Evolutionary conservation across 2,888 invertebrate genomes (phyloP), one percentile per base, ranked within the genome.

Genomic region (Platycheirus rosarum): DNA sequence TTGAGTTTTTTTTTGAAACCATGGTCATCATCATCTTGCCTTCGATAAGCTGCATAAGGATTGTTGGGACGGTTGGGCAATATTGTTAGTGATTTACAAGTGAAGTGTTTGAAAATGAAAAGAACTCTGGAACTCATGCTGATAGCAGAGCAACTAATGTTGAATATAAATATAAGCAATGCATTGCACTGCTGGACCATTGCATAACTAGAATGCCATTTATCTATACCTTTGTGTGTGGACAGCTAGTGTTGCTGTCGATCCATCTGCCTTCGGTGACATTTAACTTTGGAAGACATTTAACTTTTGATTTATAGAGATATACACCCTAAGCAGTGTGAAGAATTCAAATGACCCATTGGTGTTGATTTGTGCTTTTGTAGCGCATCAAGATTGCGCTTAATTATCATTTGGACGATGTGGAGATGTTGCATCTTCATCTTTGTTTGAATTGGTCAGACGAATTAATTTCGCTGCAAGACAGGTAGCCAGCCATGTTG

Each of bases 281-380:
- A 84, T 84, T 84, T 84, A 84, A 78, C 73, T 65, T n/a, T 60
- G 8, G 8, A 26, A 78, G 62, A 73, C 62, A 68, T 78, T 70
- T 51, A 71, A 35, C 65, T 40, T 32, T 63, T 77, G 77, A 84
- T 77, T 73, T 77, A 69, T 84, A 77, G 71, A 68, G 71, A 66
- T 76, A 62, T 60, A 44, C 8, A n/a, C 16, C 32, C 5, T 29
- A 55, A 68, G 55, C 66, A 68, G 76, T 71, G 71, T 40, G 23
- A 57, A 40, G 40, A 82, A 75, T 70, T 66, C 70, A 70, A 70
- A 76, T 62, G 65, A 82, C 66, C 76, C 71, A 73, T 57, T 62
- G 48, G 62, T 23, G 82, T 49, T 68, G 62, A 65, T 40, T 63
- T 82, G 55, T 68, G 55, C 60, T 66, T 70, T 60, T 76, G 57